phyloP scores from a whole-genome alignment of 2,888 invertebrate species.

The Girardia tigrina region DNA sequence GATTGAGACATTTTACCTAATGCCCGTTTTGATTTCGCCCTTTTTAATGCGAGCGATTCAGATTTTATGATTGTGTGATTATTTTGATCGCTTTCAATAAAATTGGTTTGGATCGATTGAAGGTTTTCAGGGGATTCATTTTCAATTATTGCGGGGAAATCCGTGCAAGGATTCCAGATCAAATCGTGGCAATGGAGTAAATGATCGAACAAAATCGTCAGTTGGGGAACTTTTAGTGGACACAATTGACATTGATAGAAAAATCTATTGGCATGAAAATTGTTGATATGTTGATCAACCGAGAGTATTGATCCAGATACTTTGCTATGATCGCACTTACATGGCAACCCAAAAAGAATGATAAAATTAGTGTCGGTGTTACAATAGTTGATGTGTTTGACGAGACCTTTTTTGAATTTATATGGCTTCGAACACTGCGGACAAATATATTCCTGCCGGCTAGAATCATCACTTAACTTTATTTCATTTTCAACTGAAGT shows the following conservation, averaged over 20 bases:
- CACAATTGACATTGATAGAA: not conserved
- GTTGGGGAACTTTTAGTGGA: not conserved
- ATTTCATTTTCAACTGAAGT: too few relatives aligned
- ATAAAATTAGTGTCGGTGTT: too few relatives aligned
- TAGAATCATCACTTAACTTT: too few relatives aligned
- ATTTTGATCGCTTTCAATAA: too few relatives aligned
- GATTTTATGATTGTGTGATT: too few relatives aligned
- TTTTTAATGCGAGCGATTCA: too few relatives aligned
- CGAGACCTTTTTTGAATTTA: not conserved
- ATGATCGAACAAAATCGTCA: not conserved
- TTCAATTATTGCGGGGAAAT: too few relatives aligned
- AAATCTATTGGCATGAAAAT: not conserved
- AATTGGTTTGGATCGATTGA: too few relatives aligned
- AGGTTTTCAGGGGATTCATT: too few relatives aligned
- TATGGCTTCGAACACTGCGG: not conserved
- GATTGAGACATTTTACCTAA: too few relatives aligned
- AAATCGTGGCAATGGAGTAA: not conserved
- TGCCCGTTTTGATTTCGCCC: too few relatives aligned
- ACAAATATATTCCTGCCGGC: not conserved
- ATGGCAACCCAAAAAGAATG: not conserved
- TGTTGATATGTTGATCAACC: not conserved
- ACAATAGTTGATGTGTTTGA: not conserved
- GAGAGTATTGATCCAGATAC: not conserved
- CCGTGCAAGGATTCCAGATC: not conserved
- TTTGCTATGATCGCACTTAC: not conserved